Conservation (phyloP, 2,888 invertebrate genomes). For the Trilocha varians region DNA sequence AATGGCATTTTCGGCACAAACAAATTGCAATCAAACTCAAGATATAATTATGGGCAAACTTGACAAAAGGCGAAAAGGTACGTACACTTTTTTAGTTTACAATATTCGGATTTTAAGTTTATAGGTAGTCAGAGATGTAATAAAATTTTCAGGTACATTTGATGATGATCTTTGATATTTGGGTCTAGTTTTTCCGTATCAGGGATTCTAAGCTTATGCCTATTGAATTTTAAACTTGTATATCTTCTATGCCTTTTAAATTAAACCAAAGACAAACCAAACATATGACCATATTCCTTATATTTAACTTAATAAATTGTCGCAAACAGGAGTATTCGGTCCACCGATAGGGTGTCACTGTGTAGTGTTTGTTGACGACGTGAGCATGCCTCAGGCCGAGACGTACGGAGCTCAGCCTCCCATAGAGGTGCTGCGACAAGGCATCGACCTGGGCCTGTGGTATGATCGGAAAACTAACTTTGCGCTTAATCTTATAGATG, state of each 20-base stretch:
- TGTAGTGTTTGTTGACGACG: slow-evolving; percentile 95
- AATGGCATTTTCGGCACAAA: slow-evolving; percentile 95
- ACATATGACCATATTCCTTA: neutral
- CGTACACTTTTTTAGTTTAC: no score
- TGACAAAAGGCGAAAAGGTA: slow-evolving; percentile 91
- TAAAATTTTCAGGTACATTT: no score
- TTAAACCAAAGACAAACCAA: neutral
- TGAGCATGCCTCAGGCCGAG: slow-evolving; percentile 95
- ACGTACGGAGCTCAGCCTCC: slow-evolving; percentile 95
- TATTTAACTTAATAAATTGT: neutral
- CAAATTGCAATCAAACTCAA: slow-evolving; percentile 93
- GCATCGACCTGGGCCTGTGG: slow-evolving; percentile 93
- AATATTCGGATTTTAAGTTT: no score
- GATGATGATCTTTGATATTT: no score
- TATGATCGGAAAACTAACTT: slow-evolving; percentile 87
- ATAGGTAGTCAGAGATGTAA: no score
- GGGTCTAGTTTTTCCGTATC: no score
- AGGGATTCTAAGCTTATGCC: no score
- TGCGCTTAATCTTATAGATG: slow-evolving; percentile 86
- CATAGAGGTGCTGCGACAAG: slow-evolving; percentile 91
- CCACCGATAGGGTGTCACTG: slow-evolving; percentile 92
- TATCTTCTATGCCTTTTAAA: no score
- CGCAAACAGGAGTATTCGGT: slow-evolving; percentile 82
- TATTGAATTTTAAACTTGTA: no score
- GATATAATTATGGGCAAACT: slow-evolving; percentile 95